Base-by-base conservation (phyloP, 2,888 invertebrate species). In the Xanthorhoe designata region DNA sequence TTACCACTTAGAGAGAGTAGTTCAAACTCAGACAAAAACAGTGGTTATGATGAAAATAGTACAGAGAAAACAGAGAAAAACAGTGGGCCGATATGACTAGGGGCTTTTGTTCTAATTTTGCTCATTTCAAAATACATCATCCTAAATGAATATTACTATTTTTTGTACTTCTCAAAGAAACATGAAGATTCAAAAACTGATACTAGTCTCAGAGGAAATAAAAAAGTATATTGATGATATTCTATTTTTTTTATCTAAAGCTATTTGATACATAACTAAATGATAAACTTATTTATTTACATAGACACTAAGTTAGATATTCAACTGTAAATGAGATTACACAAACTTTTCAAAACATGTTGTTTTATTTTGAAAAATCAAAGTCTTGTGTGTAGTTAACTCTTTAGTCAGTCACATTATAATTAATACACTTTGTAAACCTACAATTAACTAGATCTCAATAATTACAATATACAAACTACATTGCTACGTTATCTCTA, bases 21-120 rank as follows among this genome's bases (percentile, higher is more conserved):
- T 47, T 74, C 81, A 1, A 75, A 80, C 52, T 66, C 72, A 49
- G 69, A 75, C 8, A 73, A 77, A 73, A 72, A 38, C 10, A 38
- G 13, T 38, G 32, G 7, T 32, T 5, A 3, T 32, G 38, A 38
- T 53, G 72, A 73, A 49, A 76, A 75, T 19, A 24, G 76, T 56
- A 78, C 80, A 49, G 71, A 71, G 38, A 75, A 74, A 71, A 78
- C 79, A 49, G 71, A 71, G 38, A 75, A 74, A 71, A 78, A 84
- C 17, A 87, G 82, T 69, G 88, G 88, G 4, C 89, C 92, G 1
- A 85, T 92, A 78, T 93, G 92, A 93, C 92, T 93, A 92, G 90
- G 70, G 59, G 75, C 75, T 1, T 71, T 79, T 55, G 17, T 93
- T 61, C 18, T 83, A n/a, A 45, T 71, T 10, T 75, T 91, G 68